Conservation (phyloP, 2,888 invertebrate species). For the Drepana falcataria region DNA sequence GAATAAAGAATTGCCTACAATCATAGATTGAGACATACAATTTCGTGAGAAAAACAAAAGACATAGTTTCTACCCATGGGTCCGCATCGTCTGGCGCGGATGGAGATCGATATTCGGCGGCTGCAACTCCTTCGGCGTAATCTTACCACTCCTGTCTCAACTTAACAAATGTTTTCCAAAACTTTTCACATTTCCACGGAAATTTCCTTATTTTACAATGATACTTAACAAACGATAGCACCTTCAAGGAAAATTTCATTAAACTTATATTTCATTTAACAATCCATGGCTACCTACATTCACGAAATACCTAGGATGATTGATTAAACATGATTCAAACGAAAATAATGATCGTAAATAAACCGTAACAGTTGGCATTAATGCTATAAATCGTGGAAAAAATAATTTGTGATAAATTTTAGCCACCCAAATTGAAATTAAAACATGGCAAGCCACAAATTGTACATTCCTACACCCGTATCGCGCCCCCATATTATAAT, state of each 20-base stretch:
- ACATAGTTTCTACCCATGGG: constrained; percentile 60
- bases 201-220: background rate
- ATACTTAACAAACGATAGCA: background rate
- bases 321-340: constrained; percentile 8
- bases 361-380: constrained; percentile 12
- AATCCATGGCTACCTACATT: too few species aligned
- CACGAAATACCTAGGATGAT: too few species aligned
- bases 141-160: constrained; percentile 22
- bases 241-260: background rate
- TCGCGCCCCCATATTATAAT: constrained; percentile 14
- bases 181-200: background rate
- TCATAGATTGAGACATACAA: background rate
- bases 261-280: background rate
- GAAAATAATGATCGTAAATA: constrained; percentile 30
- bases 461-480: constrained; percentile 30
- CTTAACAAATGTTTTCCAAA: constrained; percentile 11
- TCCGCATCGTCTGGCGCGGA: constrained; percentile 55
- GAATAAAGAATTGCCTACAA: background rate
- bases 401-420: constrained; percentile 38
- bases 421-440: constrained; percentile 37
- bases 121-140: constrained; percentile 42
- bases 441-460: constrained; percentile 31
- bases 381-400: constrained; percentile 26
- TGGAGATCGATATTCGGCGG: constrained; percentile 54
- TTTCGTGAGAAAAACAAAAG: constrained; percentile 33